Evolutionary conservation across 2,797 vertebrate genomes (phyloP).

Genomic region (Periparus ater): DNA sequence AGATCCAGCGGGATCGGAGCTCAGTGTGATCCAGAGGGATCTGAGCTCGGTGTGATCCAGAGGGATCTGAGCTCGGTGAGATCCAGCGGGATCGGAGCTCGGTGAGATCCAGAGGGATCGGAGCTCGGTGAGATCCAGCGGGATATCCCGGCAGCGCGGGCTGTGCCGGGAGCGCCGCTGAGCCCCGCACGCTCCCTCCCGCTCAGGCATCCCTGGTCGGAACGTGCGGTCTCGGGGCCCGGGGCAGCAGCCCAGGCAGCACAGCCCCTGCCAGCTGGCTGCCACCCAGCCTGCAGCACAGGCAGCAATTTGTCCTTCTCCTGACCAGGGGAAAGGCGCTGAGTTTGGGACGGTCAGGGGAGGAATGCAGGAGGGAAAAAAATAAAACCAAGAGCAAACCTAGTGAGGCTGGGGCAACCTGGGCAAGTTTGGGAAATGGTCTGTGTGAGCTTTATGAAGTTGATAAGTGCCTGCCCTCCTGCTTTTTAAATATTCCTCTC

Average conservation of each 20-base stretch:
- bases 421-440: neutral
- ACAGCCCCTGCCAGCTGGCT: conserved; percentile 7
- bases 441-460: neutral
- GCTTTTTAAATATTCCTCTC: neutral
- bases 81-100: no score
- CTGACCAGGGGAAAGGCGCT: conserved; percentile 14
- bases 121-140: neutral
- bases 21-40: no score
- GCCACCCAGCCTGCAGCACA: neutral
- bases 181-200: neutral
- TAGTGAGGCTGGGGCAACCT: neutral
- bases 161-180: neutral
- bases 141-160: no score
- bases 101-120: neutral
- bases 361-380: neutral
- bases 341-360: neutral
- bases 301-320: conserved; percentile 3
- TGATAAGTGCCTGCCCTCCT: neutral
- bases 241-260: neutral
- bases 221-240: conserved; percentile 32
- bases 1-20: no score
- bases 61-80: no score
- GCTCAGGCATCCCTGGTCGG: neutral
- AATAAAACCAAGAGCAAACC: neutral
- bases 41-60: no score